Evolutionary conservation across 2,113 vertebrate species (phyloP), one percentile per base, ranked within the genome.

Genomic region (Pagrus major): DNA sequence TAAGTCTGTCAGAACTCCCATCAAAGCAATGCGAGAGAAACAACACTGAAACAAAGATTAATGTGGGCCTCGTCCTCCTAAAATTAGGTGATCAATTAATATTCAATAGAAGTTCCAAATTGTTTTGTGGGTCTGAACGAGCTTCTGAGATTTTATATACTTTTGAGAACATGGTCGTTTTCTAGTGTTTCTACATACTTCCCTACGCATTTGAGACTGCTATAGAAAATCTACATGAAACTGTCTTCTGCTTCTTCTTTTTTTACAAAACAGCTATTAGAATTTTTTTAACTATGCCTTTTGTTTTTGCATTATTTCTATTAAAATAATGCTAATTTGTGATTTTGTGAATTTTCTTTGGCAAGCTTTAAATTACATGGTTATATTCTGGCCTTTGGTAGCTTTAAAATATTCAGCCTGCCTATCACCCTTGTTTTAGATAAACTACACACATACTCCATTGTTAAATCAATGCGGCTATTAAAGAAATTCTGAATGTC

Each of bases 11-110:
- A 78, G n/a, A 21, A 65, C 14, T 67, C 71, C 60, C 29, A 31
- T 89, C 84, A 89, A 33, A 73, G 35, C 58, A 47, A 85, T 29
- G 71, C 41, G 37, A 29, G 12, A 61, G 18, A 79, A 68, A 54
- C 31, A 33, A 20, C 39, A 64, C 37, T 37, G 49, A 16, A 79
- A 73, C 55, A 73, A 80, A 87, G 89, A 91, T 88, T 88, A 73
- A 89, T 92, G 83, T 83, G 66, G 25, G 42, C 25, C 69, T 52
- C 0, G 9, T 14, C 23, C 31, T 51, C 31, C 10, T 47, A 39
- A 65, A 69, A 85, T 87, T 21, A 83, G 35, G 27, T 29, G 37
- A 74, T 83, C 46, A 75, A 76, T 80, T 87, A 46, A 64, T 61
- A 65, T 81, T 61, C 27, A 77, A 42, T 21, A 44, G 1, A 72